A percentile compares a stretch with the other conserved stretches of the same genome.
These are phyloP conservation scores for Phengaris alcon DNA, from an alignment of 2,888 invertebrate genomes.

Conservation along the genomic window DNA sequence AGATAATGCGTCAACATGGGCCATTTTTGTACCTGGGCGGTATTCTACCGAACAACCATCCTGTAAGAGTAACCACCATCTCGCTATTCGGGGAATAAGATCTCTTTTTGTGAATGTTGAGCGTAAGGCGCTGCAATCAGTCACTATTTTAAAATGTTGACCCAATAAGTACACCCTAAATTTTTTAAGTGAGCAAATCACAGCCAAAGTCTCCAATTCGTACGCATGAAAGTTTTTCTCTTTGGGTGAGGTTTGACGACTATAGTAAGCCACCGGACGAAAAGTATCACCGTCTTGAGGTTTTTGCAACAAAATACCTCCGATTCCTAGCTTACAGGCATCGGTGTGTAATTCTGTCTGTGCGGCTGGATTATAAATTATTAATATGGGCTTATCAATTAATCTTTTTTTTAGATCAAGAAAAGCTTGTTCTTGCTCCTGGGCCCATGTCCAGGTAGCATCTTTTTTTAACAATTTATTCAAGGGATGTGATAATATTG, in stretches of 20 bases:
- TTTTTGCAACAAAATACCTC: not conserved
- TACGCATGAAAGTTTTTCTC: conserved; percentile 31
- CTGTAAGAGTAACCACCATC: conserved; percentile 40
- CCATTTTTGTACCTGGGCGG: conserved; percentile 6
- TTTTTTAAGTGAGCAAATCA: conserved; percentile 22
- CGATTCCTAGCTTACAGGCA: conserved; percentile 22
- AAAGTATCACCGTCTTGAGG: conserved; percentile 28
- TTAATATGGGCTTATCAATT: conserved; percentile 40
- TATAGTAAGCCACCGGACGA: conserved; percentile 32
- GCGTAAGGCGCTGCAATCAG: conserved; percentile 4
- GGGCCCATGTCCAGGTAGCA: too few relatives aligned
- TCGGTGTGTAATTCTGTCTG: conserved; percentile 23
- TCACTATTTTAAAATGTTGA: conserved; percentile 15
- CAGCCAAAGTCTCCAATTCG: too few relatives aligned
- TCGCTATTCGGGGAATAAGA: conserved; percentile 38
- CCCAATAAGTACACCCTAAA: conserved; percentile 25
- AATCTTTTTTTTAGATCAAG: conserved; percentile 35
- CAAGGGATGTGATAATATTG: conserved; percentile 32
- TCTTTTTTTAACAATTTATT: conserved; percentile 31
- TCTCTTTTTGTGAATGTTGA: conserved; percentile 34
- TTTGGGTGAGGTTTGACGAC: conserved; percentile 31
- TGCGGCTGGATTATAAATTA: conserved; percentile 42
- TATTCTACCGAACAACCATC: conserved; percentile 38
- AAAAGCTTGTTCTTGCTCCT: conserved; percentile 35
- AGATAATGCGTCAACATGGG: too few relatives aligned